Evolutionary conservation across 2,888 invertebrate species (phyloP).

Genomic region (Mechanitis mazaeus): DNA sequence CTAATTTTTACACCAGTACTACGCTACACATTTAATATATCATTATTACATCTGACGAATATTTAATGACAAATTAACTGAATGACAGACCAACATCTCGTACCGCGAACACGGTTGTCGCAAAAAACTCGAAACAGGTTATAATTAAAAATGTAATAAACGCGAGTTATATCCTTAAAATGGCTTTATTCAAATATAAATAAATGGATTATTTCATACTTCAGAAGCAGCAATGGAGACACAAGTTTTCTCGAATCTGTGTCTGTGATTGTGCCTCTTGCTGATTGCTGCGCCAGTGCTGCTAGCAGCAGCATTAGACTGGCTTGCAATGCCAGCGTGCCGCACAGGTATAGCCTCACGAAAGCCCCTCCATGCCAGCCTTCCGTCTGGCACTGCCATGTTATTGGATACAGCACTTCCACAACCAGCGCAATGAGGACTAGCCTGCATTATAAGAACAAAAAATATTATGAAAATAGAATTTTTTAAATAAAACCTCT

Average conservation of each 20-base stretch:
- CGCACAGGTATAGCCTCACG: slow-evolving; percentile 84
- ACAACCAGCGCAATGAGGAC: slow-evolving; percentile 80
- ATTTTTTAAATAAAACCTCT: too few relatives aligned
- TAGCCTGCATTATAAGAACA: slow-evolving; percentile 69
- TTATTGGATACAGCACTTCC: slow-evolving; percentile 79
- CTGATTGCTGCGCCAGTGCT: slow-evolving; percentile 82
- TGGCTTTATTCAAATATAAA: not conserved
- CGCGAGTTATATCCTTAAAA: not conserved
- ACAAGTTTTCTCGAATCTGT: slow-evolving; percentile 82
- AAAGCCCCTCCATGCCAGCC: slow-evolving; percentile 84
- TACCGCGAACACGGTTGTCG: too few relatives aligned
- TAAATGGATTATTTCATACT: slow-evolving; percentile 67
- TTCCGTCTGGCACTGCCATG: slow-evolving; percentile 82
- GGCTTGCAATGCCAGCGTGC: slow-evolving; percentile 80
- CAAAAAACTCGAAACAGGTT: too few relatives aligned
- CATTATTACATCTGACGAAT: too few relatives aligned
- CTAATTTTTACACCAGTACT: too few relatives aligned
- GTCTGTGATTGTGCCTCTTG: slow-evolving; percentile 87
- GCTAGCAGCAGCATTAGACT: slow-evolving; percentile 79
- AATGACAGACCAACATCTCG: too few relatives aligned
- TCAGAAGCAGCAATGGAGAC: slow-evolving; percentile 82
- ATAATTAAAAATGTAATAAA: not conserved
- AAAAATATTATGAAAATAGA: slow-evolving; percentile 4
- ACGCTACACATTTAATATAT: too few relatives aligned
- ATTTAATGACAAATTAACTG: too few relatives aligned